phyloP scores from a whole-genome alignment of 2,113 vertebrate species.

The Callaeas wilsoni region DNA sequence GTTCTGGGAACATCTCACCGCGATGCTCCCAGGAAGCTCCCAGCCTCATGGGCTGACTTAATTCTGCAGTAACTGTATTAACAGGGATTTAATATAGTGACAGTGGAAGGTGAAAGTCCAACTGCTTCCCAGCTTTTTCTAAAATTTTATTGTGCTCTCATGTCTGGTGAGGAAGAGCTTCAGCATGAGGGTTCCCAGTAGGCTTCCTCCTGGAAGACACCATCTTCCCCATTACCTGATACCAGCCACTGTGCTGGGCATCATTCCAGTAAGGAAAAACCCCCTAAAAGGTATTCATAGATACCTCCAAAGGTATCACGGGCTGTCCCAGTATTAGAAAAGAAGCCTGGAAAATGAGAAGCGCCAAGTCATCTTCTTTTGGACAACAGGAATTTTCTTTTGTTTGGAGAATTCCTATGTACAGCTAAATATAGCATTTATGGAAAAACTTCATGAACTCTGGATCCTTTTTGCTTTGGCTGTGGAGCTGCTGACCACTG shows the following conservation, averaged over 20 bases:
- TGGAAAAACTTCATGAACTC: background rate
- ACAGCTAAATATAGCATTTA: background rate
- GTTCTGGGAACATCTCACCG: background rate
- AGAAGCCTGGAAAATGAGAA: background rate
- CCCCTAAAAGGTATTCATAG: background rate
- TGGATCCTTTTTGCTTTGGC: background rate
- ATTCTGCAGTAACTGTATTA: background rate
- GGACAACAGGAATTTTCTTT: background rate
- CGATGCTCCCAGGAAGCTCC: rapidly evolving
- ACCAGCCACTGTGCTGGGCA: background rate
- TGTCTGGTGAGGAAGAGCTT: background rate
- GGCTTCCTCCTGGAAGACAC: background rate
- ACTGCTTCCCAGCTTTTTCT: background rate
- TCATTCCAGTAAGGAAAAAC: background rate
- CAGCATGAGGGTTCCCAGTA: no score
- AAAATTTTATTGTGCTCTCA: background rate
- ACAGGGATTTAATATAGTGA: background rate
- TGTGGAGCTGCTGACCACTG: background rate
- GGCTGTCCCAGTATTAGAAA: background rate
- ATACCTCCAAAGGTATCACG: background rate
- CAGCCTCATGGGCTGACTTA: background rate
- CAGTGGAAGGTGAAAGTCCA: background rate
- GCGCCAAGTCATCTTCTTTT: background rate
- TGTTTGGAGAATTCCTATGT: background rate
- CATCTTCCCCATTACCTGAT: background rate